Evolutionary conservation across 2,888 invertebrate species (phyloP), one percentile per base, ranked within the genome.

Genomic region (Osmoderma eremita): DNA sequence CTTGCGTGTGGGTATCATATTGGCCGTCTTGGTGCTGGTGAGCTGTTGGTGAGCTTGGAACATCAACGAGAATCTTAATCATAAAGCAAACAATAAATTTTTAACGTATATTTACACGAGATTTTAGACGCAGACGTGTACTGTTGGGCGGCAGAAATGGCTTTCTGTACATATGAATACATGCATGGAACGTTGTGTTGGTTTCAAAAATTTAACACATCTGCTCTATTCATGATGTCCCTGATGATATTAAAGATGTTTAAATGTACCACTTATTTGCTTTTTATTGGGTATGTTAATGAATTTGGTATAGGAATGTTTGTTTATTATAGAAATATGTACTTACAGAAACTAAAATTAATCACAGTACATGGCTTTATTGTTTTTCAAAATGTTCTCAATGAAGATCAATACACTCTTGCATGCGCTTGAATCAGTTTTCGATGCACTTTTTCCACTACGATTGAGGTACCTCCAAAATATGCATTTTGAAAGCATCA

Each of bases 71-170:
- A 61, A 24, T 61, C 58, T 61, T 65, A 65, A 65, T 65, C 65
- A 56, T 65, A 65, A 65, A 65, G 56, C 58, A 65, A 65, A 65
- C 65, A 65, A 65, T 65, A 58, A 65, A 65, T 65, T 63, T 65
- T 65, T 56, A 65, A 65, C 56, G 65, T 58, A 24, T 65, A 65
- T 65, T 65, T 65, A 65, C 56, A 65, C 54, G 65, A 56, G 56
- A 49, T 65, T 49, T 65, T 56, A 54, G 42, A 63, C 41, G 24
- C 53, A 61, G 58, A 61, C 58, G 30, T 30, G 24, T 61, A 45
- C 30, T 45, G 30, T 24, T 61, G 10, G n/a, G 45, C 30, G 22
- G 36, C 30, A 30, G 45, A 30, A 45, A 61, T 17, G 45, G 54
- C 38, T 58, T 30, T 41, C 30, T 58, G 24, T 30, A 12, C 12